Percentiles rank a stretch among this genome's conserved stretches.
phyloP scores from a whole-genome alignment of 1,140 invertebrate species.

The Reticulitermes speratus region DNA sequence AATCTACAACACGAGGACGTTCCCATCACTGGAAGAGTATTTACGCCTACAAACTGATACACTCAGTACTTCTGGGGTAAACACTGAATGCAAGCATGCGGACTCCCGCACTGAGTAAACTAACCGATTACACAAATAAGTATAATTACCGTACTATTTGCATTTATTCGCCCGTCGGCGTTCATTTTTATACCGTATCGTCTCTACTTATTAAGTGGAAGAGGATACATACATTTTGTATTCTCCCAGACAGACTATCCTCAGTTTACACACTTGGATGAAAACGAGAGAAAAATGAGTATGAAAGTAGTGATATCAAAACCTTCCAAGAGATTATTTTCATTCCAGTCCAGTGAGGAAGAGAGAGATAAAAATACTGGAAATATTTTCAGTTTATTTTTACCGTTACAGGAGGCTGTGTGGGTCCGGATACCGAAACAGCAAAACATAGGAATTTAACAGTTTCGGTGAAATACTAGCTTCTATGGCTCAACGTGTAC shows the following conservation, averaged over 20 bases:
- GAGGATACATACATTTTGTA: not conserved
- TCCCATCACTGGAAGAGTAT: not conserved
- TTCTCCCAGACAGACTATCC: not conserved
- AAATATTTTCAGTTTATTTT: slow-evolving; percentile 12
- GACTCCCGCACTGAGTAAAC: not conserved
- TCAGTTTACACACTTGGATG: not conserved
- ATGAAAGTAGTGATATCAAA: not conserved
- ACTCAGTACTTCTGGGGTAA: not conserved
- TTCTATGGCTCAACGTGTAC: no score
- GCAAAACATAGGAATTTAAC: not conserved
- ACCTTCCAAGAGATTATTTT: not conserved
- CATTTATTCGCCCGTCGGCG: not conserved
- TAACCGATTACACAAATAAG: slow-evolving; percentile 7
- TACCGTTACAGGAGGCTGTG: not conserved
- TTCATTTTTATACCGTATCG: not conserved
- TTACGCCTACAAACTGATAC: not conserved
- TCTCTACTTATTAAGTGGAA: not conserved
- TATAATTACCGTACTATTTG: not conserved
- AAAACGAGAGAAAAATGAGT: not conserved
- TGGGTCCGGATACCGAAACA: not conserved
- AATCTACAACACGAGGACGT: not conserved
- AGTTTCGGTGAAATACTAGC: no score
- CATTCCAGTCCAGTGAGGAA: slow-evolving; percentile 4
- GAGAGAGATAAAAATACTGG: not conserved
- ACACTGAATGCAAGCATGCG: not conserved